A percentile compares a stretch with the other conserved stretches of the same genome.
phyloP scores from a whole-genome alignment of 2,888 invertebrate genomes.

The Cheiracanthium punctorium region DNA sequence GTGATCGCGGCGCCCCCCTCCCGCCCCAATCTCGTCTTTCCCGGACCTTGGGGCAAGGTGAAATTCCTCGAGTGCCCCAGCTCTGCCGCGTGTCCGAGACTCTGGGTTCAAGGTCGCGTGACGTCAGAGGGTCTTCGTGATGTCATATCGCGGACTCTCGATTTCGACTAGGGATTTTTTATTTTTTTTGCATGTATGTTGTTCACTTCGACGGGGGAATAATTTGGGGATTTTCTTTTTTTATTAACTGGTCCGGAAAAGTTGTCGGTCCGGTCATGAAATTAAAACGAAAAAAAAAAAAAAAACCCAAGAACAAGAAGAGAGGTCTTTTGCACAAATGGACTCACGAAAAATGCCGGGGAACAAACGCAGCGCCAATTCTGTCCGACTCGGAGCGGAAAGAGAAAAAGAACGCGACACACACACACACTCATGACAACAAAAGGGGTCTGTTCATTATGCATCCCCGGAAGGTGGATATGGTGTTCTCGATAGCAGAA shows the following conservation, averaged over 20 bases:
- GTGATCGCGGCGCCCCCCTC: background rate
- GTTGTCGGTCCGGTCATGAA: background rate
- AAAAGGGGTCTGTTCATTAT: too few relatives aligned
- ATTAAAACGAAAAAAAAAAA: too few relatives aligned
- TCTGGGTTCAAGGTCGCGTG: slow-evolving; percentile 7
- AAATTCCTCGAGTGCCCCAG: slow-evolving; percentile 9
- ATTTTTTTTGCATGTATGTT: too few relatives aligned
- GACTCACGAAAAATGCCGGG: too few relatives aligned
- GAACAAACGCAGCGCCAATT: too few relatives aligned
- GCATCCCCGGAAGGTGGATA: too few relatives aligned
- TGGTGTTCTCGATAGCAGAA: too few relatives aligned
- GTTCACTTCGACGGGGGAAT: background rate
- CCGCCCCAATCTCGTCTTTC: background rate
- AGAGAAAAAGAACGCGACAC: too few relatives aligned
- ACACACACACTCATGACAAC: too few relatives aligned
- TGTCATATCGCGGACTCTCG: background rate
- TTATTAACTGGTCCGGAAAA: background rate
- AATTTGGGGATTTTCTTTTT: background rate
- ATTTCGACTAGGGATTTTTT: background rate
- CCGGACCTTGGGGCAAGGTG: slow-evolving; percentile 17
- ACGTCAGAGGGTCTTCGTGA: slow-evolving; percentile 14
- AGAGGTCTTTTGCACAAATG: too few relatives aligned
- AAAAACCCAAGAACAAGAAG: too few relatives aligned
- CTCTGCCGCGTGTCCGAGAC: slow-evolving; percentile 10
- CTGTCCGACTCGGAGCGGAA: too few relatives aligned